phyloP scores from a whole-genome alignment of 2,113 vertebrate genomes.

The Xyrauchen texanus region DNA sequence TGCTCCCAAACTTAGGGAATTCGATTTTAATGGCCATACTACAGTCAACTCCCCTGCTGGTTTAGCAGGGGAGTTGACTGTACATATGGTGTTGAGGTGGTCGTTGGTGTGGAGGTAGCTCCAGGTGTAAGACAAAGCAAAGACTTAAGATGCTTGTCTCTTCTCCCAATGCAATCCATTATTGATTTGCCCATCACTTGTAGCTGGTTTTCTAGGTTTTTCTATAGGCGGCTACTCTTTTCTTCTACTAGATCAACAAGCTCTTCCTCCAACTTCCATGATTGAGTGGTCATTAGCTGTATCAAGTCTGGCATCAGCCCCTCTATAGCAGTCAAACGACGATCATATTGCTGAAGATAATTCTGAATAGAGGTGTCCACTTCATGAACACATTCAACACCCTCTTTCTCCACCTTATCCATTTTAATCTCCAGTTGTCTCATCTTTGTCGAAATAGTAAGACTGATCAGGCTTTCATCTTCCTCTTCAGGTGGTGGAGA shows the following conservation, averaged over 20 bases:
- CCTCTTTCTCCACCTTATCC: background rate
- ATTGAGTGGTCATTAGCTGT: background rate
- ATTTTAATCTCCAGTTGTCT: background rate
- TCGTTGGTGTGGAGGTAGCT: background rate
- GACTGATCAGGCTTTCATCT: background rate
- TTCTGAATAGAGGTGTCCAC: background rate
- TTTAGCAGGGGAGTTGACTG: background rate
- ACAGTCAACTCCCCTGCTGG: background rate
- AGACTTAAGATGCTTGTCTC: background rate
- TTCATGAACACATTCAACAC: background rate
- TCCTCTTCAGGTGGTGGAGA: no score
- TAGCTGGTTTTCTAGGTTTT: background rate
- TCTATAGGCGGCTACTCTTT: background rate
- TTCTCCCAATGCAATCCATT: background rate
- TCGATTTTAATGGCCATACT: no score
- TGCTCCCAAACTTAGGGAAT: no score
- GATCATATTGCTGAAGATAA: background rate
- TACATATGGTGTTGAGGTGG: background rate
- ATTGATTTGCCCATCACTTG: background rate
- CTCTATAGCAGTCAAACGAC: background rate
- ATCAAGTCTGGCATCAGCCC: background rate
- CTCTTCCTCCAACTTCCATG: background rate
- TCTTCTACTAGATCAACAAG: background rate
- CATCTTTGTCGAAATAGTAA: background rate
- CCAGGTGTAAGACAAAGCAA: background rate